Evolutionary conservation across 1,140 invertebrate species (phyloP), one percentile per base, ranked within the genome.

Genomic region (Pogonomyrmex barbatus): DNA sequence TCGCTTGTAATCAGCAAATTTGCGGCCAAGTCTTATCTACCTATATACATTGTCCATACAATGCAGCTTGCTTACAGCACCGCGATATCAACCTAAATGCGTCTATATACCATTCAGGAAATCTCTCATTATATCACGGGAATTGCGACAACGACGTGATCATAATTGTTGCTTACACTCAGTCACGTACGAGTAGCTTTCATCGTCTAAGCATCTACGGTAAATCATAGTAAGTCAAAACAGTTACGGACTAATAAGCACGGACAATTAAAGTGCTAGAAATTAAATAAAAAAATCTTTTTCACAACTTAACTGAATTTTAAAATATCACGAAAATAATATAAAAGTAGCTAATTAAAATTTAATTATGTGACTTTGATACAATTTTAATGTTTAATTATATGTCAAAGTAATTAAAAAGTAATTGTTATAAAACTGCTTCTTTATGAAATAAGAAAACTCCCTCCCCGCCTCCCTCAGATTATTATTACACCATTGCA

Each of bases 1-100:
- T 88, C 87, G 87, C 52, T 54, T 56, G 82, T 86, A 88, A 75
- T 88, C 60, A 77, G 60, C 14, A 30, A 89, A 89, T 88, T 89
- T 88, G 82, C 65, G 52, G 67, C 67, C n/a, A 0, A 63, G 58
- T 52, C 67, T 88, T 88, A 89, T 89, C 87, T 77, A 42, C 65
- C 47, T 52, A 17, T 52, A 17, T 71, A 67, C 45, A 60, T 63
- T 73, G 73, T 47, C 71, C 54, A 56, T 71, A 10, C 12, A 54
- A 50, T 54, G 4, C 6, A 33, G 30, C 36, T 39, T 63, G 30
- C 52, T 87, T 63, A 52, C 17, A 17, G 30, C 14, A 5, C 10
- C 50, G 10, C 42, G 12, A 10, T 60, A 67, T 81, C 36, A 68
- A 36, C 47, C 39, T 54, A 17, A 52, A 75, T 10, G n/a, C 73